A percentile compares a stretch with the other conserved stretches of the same genome.
These are phyloP conservation scores for Chrysopilus asiliformis DNA, from an alignment of 2,888 invertebrate genomes.

Conservation along the genomic window DNA sequence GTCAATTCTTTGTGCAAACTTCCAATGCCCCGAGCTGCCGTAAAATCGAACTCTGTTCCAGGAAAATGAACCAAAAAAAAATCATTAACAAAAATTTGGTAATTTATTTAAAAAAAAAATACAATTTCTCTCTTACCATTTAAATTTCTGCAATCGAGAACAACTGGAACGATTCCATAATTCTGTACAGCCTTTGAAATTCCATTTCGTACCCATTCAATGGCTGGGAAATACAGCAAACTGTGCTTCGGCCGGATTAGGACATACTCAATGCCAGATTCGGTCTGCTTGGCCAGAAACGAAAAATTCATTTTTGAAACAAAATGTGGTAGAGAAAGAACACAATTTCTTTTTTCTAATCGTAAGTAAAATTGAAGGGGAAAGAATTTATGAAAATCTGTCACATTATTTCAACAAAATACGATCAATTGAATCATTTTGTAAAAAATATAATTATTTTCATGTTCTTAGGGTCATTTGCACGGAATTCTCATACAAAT, in stretches of 20 bases:
- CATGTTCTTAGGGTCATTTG: too few relatives aligned
- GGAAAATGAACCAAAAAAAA: slow-evolving; percentile 16
- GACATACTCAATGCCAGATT: slow-evolving; percentile 55
- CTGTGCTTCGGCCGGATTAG: slow-evolving; percentile 68
- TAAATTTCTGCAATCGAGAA: slow-evolving; percentile 69
- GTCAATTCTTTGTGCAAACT: slow-evolving; percentile 59
- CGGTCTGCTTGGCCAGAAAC: slow-evolving; percentile 43
- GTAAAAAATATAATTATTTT: too few relatives aligned
- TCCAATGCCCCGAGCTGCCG: slow-evolving; percentile 73
- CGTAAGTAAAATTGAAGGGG: too few relatives aligned
- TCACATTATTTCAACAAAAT: too few relatives aligned
- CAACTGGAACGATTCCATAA: slow-evolving; percentile 59
- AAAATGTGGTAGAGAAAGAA: too few relatives aligned
- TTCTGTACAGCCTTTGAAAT: slow-evolving; percentile 60
- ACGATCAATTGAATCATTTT: too few relatives aligned
- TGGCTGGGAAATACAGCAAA: slow-evolving; percentile 63
- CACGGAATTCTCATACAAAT: too few relatives aligned
- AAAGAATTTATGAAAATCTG: too few relatives aligned
- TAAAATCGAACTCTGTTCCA: slow-evolving; percentile 75
- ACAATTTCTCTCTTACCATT: slow-evolving; percentile 48
- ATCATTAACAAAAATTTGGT: neutral
- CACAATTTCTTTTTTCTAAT: too few relatives aligned
- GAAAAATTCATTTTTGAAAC: too few relatives aligned
- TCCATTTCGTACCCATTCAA: slow-evolving; percentile 66
- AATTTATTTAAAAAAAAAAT: neutral